Conservation (phyloP, 2,113 vertebrate genomes). For the Arvicanthis niloticus region DNA sequence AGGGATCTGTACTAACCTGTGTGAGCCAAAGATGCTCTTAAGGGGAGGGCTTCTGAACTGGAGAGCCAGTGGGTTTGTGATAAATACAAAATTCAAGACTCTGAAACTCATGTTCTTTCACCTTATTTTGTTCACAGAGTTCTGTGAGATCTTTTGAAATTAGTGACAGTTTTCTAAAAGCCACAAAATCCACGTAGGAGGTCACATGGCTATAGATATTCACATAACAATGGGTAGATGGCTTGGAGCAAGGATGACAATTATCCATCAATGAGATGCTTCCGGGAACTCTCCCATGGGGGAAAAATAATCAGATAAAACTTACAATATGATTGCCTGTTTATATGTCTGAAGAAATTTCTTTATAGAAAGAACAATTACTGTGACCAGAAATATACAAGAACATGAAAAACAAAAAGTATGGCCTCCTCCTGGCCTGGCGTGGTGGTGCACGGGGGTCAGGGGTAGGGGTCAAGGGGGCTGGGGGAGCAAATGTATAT, state of each 20-base stretch:
- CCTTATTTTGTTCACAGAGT: slow-evolving; percentile 8
- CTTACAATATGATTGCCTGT: neutral
- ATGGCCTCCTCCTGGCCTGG: neutral
- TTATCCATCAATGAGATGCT: neutral
- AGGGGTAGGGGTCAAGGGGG: too few relatives aligned
- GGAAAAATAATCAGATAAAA: neutral
- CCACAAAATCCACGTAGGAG: neutral
- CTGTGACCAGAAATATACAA: neutral
- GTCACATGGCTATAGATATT: neutral
- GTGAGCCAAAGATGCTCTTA: neutral
- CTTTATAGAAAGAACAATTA: slow-evolving; percentile 43
- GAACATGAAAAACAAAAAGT: neutral
- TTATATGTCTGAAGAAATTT: slow-evolving; percentile 48
- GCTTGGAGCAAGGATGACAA: neutral
- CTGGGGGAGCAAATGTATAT: too few relatives aligned
- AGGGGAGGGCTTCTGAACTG: neutral
- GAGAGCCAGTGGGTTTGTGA: neutral
- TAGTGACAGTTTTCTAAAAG: neutral
- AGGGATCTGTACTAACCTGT: neutral
- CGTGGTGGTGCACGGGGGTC: neutral
- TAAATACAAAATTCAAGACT: neutral
- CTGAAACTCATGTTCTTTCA: neutral
- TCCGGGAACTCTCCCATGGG: neutral
- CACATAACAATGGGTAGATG: neutral
- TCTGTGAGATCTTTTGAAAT: slow-evolving; percentile 33